These are phyloP conservation scores for Mellilla xanthometata DNA, from an alignment of 2,888 invertebrate genomes.

Conservation along the genomic window DNA sequence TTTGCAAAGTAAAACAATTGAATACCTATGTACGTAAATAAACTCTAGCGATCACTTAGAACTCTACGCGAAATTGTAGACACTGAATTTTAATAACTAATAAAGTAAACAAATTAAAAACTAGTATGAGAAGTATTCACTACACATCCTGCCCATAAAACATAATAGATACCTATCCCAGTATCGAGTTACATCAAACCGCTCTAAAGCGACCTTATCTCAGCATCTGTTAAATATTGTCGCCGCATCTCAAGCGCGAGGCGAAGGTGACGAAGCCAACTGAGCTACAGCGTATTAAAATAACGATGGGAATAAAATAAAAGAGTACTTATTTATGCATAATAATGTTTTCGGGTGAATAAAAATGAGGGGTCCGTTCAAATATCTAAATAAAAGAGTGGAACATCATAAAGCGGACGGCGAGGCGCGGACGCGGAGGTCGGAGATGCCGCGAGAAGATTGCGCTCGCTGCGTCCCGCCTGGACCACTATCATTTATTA, in stretches of 20 bases:
- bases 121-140: conserved; percentile 34
- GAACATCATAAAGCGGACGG: conserved; percentile 64
- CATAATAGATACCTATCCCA: conserved; percentile 59
- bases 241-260: conserved; percentile 63
- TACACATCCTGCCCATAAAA: conserved; percentile 55
- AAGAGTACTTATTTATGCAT: conserved; percentile 75
- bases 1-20: too few relatives aligned
- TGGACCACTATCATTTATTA: conserved; percentile 71
- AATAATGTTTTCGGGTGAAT: conserved; percentile 73
- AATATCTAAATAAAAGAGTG: conserved; percentile 78
- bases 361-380: conserved; percentile 74
- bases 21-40: too few relatives aligned
- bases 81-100: background rate
- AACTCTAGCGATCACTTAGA: too few relatives aligned
- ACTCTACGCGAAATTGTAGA: background rate
- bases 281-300: conserved; percentile 67
- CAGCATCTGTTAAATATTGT: conserved; percentile 72
- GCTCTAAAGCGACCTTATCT: conserved; percentile 72
- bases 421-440: conserved; percentile 41
- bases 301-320: conserved; percentile 78
- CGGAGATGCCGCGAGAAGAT: conserved; percentile 72
- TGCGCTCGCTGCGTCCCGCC: conserved; percentile 48
- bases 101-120: conserved; percentile 12
- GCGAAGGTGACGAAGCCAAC: conserved; percentile 70
- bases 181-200: conserved; percentile 72